Conservation (phyloP, 23 tunicate genomes). For the Styela plicata region DNA sequence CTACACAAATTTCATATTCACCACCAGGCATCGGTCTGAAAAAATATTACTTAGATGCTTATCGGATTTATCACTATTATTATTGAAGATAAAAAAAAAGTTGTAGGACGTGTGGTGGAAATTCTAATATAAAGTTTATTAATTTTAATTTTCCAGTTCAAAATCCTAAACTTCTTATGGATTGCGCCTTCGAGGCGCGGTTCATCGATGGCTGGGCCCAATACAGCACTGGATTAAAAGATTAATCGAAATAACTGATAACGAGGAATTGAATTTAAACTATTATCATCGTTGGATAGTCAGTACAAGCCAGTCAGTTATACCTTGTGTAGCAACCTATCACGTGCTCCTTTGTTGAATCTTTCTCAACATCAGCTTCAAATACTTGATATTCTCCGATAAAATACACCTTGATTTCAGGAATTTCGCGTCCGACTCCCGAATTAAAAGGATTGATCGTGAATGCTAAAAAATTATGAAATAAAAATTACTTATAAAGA, state of each 20-base stretch:
- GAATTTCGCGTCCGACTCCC: background rate
- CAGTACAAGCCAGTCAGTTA: too few relatives aligned
- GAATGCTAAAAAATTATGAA: constrained; percentile 13
- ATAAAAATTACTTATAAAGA: too few relatives aligned
- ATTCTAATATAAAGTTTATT: background rate
- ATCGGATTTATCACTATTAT: background rate
- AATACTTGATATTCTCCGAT: background rate
- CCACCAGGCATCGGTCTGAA: constrained; percentile 20
- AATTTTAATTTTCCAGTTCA: too few relatives aligned
- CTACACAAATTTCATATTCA: background rate
- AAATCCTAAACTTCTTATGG: too few relatives aligned
- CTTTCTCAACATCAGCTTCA: constrained; percentile 14
- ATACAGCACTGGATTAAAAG: too few relatives aligned
- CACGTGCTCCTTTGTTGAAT: constrained; percentile 9
- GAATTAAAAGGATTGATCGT: constrained; percentile 18
- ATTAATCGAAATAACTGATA: too few relatives aligned
- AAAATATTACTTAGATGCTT: background rate
- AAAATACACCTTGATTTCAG: background rate
- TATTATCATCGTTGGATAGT: too few relatives aligned
- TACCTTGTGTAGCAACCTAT: constrained; percentile 20
- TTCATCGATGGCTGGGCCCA: too few relatives aligned
- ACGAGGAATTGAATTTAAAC: too few relatives aligned
- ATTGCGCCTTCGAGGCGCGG: too few relatives aligned
- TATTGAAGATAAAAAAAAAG: background rate
- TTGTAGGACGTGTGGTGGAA: too few relatives aligned